Conservation (phyloP, 2,797 vertebrate genomes). For the Anomalospiza imberbis region DNA sequence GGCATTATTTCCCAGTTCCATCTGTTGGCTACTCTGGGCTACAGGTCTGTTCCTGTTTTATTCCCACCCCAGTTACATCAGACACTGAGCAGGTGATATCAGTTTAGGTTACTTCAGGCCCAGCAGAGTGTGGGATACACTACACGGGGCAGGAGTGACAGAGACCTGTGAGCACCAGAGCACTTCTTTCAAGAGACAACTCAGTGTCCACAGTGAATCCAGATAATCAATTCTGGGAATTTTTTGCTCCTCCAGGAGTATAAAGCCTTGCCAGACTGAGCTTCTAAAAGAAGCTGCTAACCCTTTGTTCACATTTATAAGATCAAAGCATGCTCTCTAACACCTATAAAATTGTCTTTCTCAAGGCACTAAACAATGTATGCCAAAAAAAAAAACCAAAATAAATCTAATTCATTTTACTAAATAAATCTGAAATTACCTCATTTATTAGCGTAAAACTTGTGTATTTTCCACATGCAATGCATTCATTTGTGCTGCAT, state of each 20-base stretch:
- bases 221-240: background rate
- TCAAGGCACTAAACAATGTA: background rate
- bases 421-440: background rate
- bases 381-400: background rate
- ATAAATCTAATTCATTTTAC: too few species aligned
- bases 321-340: background rate
- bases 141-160: background rate
- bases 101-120: background rate
- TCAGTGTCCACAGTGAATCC: background rate
- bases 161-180: background rate
- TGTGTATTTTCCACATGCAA: background rate
- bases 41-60: background rate
- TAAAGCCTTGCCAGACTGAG: background rate
- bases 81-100: fast-evolving
- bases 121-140: background rate
- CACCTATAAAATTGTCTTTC: background rate
- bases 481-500: background rate
- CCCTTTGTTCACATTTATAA: background rate
- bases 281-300: background rate
- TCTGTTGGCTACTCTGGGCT: background rate
- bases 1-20: background rate
- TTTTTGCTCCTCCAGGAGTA: background rate
- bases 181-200: background rate
- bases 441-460: background rate
- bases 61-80: background rate